phyloP scores from a whole-genome alignment of 2,888 invertebrate species.

The Synanthedon formicaeformis region DNA sequence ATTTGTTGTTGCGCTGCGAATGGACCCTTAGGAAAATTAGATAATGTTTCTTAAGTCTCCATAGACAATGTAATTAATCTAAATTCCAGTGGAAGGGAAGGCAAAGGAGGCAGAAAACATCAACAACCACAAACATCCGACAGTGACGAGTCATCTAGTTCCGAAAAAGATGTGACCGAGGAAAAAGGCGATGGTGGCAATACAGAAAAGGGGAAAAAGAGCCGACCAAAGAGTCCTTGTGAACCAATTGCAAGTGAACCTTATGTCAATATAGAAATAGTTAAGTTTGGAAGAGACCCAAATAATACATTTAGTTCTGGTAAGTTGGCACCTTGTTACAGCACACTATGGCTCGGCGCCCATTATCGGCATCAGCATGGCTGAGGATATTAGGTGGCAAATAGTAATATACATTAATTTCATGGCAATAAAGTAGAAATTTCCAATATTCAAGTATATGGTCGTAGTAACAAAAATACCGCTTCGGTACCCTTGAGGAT shows the following conservation, averaged over 20 bases:
- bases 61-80: no score
- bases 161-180: conserved; percentile 22
- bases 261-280: conserved; percentile 76
- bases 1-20: no score
- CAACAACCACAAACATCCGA: conserved; percentile 21
- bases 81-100: conserved; percentile 43
- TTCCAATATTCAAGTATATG: no score
- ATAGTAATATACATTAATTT: no score
- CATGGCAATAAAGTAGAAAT: no score
- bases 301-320: conserved; percentile 80
- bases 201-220: conserved; percentile 49
- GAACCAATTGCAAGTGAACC: conserved; percentile 75
- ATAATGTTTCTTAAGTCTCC: no score
- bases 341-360: neutral
- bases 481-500: no score
- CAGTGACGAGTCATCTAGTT: conserved; percentile 21
- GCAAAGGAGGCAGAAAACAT: conserved; percentile 49
- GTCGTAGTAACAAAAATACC: no score
- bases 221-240: conserved; percentile 74
- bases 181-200: conserved; percentile 28
- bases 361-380: no score
- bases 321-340: conserved; percentile 14
- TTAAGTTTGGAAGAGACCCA: conserved; percentile 78
- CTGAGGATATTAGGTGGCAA: no score
- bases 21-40: no score